Evolutionary conservation across 2,797 vertebrate genomes (phyloP).

Genomic region (Dryobates pubescens): DNA sequence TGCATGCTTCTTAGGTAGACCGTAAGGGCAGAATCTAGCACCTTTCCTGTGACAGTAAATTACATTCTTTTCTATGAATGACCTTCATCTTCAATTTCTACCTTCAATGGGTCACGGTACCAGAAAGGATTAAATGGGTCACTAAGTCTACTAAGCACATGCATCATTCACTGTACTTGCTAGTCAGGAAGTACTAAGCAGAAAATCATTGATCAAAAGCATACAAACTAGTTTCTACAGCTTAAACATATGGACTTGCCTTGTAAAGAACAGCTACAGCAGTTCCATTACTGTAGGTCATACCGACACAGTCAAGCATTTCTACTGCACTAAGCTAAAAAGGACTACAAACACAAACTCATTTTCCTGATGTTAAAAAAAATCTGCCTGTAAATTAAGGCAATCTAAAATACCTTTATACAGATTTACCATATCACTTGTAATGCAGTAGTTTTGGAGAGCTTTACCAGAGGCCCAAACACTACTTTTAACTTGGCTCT

Average conservation of each 20-base stretch:
- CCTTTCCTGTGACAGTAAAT: neutral
- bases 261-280: neutral
- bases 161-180: neutral
- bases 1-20: neutral
- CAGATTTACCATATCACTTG: neutral
- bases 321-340: neutral
- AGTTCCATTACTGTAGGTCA: neutral
- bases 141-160: neutral
- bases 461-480: neutral
- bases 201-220: slow-evolving; percentile 28
- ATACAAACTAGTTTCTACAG: neutral
- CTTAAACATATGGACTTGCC: neutral
- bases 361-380: neutral
- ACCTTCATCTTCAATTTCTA: neutral
- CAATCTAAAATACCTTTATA: neutral
- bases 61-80: neutral
- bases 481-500: neutral
- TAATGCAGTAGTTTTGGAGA: neutral
- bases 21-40: neutral
- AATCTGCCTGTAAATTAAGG: neutral
- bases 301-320: neutral
- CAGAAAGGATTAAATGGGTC: neutral
- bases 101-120: neutral
- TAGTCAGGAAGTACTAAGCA: neutral
- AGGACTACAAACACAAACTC: neutral